Evolutionary conservation across 2,797 vertebrate species (phyloP).

Genomic region (Rhinophrynus dorsalis): DNA sequence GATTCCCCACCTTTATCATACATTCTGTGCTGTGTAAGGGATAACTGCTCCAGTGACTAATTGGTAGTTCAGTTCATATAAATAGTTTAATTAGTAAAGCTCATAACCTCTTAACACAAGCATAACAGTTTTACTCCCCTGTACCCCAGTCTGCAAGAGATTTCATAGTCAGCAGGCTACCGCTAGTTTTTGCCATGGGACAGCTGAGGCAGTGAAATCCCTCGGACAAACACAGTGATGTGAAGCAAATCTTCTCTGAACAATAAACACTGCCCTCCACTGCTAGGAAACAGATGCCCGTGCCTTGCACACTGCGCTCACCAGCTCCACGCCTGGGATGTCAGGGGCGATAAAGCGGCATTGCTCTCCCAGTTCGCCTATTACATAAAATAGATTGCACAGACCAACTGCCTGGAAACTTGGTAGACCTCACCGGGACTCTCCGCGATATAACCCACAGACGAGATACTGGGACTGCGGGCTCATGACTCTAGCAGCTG

Average conservation of each 20-base stretch:
- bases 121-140: not conserved
- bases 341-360: not conserved
- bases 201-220: slow-evolving; percentile 40
- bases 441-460: no score
- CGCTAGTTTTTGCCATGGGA: slow-evolving; percentile 6
- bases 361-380: not conserved
- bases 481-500: no score
- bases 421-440: no score
- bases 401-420: no score
- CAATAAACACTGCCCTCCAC: slow-evolving; percentile 30
- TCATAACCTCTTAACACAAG: not conserved
- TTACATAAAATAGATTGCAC: no score
- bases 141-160: not conserved
- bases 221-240: slow-evolving; percentile 24
- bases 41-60: slow-evolving; percentile 12
- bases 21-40: not conserved
- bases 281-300: not conserved
- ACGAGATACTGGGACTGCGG: no score
- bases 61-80: not conserved
- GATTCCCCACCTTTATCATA: no score
- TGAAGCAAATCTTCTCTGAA: slow-evolving; percentile 34
- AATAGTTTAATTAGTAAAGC: slow-evolving; percentile 7
- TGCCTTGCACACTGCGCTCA: not conserved
- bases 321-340: not conserved
- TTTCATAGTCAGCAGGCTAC: not conserved